A percentile compares a stretch with the other conserved stretches of the same genome.
Evolutionary conservation across 1,140 invertebrate genomes (phyloP).

Genomic region (Hypsibius dujardini): DNA sequence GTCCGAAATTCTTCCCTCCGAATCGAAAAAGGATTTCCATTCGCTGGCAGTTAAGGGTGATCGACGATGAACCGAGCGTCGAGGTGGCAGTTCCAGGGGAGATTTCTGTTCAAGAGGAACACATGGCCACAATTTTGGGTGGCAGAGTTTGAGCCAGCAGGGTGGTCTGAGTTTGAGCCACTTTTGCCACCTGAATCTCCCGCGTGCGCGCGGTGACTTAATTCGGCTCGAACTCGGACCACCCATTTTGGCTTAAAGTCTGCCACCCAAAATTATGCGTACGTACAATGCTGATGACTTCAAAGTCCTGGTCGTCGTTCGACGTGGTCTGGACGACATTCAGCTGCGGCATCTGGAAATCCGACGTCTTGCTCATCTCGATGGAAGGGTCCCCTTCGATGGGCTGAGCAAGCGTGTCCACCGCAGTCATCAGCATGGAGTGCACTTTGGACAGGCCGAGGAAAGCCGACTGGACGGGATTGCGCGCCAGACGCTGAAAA

Average conservation of each 20-base stretch:
- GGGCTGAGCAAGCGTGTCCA: slow-evolving; percentile 4
- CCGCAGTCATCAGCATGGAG: slow-evolving; percentile 1
- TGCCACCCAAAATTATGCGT: too few relatives aligned
- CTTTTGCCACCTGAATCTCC: too few relatives aligned
- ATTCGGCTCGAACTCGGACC: too few relatives aligned
- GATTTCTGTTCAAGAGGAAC: neutral
- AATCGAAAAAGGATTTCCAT: slow-evolving; percentile 56
- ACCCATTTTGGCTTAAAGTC: too few relatives aligned
- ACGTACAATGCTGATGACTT: slow-evolving; percentile 7
- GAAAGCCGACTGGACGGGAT: slow-evolving; percentile 1
- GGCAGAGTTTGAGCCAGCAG: neutral
- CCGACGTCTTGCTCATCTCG: neutral
- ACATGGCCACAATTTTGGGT: neutral
- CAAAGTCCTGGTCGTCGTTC: slow-evolving; percentile 10
- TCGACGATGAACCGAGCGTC: slow-evolving; percentile 38
- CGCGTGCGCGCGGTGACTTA: too few relatives aligned
- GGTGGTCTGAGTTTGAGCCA: too few relatives aligned
- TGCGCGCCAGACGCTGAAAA: neutral
- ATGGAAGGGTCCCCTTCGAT: neutral
- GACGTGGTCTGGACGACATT: neutral
- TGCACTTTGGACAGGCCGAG: slow-evolving; percentile 14
- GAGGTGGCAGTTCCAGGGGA: slow-evolving; percentile 30
- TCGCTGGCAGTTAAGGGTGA: slow-evolving; percentile 52
- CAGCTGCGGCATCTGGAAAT: neutral
- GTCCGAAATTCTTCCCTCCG: slow-evolving; percentile 46